A percentile compares a stretch with the other conserved stretches of the same genome.
phyloP scores from a whole-genome alignment of 2,113 vertebrate species.

The Hystrix brachyura region DNA sequence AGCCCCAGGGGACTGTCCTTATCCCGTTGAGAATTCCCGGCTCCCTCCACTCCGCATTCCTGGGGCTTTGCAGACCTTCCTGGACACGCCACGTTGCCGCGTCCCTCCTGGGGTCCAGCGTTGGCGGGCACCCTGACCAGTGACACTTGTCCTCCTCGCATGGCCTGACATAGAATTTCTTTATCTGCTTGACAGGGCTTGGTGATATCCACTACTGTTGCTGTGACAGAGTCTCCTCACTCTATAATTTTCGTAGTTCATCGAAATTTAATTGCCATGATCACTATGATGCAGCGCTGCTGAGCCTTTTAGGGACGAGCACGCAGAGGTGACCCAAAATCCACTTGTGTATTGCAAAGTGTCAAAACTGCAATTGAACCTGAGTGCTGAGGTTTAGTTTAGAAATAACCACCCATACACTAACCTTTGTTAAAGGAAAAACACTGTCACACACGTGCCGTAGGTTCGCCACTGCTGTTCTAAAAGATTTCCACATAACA shows the following conservation, averaged over 20 bases:
- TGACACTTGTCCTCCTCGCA: neutral
- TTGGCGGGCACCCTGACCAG: neutral
- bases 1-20: neutral
- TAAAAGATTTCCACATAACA: neutral
- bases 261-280: neutral
- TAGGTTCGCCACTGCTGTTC: neutral
- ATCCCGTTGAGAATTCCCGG: neutral
- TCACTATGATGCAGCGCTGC: neutral
- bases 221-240: neutral
- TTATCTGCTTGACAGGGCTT: neutral
- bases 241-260: neutral
- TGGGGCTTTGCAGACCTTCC: neutral
- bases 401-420: neutral
- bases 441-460: rapidly evolving
- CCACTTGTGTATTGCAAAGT: neutral
- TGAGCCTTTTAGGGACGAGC: neutral
- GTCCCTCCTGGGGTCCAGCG: neutral
- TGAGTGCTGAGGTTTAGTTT: neutral
- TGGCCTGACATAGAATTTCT: neutral
- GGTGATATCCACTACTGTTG: rapidly evolving
- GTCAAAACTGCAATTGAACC: neutral
- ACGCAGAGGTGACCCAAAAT: neutral
- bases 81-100: neutral
- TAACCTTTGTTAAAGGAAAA: neutral
- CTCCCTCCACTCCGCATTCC: neutral